These are phyloP conservation scores for Venustoraphidia nigricollis DNA, from an alignment of 2,888 invertebrate species.

Conservation along the genomic window DNA sequence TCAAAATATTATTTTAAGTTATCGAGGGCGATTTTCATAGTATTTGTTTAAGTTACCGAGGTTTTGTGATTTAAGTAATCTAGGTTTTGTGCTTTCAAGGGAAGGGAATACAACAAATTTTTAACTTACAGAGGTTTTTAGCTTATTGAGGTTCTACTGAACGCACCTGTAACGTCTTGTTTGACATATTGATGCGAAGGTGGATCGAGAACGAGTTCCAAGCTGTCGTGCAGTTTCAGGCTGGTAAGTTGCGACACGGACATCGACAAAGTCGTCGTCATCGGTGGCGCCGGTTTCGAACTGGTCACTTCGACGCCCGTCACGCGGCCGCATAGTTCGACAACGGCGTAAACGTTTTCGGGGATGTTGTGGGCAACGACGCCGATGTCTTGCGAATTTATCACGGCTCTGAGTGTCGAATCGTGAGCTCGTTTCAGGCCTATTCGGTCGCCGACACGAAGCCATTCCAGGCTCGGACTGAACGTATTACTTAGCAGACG, in stretches of 20 bases:
- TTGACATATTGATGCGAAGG: constrained; percentile 20
- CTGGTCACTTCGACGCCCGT: constrained; percentile 61
- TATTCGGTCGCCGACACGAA: constrained; percentile 62
- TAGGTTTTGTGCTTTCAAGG: too few relatives aligned
- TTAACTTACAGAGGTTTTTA: too few relatives aligned
- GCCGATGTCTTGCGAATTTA: constrained; percentile 72
- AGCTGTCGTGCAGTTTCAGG: constrained; percentile 38
- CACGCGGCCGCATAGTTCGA: constrained; percentile 68
- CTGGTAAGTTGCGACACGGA: constrained; percentile 30
- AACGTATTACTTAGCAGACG: constrained; percentile 51
- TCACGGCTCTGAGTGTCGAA: constrained; percentile 51
- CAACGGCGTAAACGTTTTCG: constrained; percentile 69
- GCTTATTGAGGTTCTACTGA: too few relatives aligned
- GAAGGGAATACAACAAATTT: too few relatives aligned
- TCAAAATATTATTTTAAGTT: too few relatives aligned
- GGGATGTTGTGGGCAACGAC: constrained; percentile 61
- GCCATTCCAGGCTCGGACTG: constrained; percentile 61
- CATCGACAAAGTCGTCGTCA: constrained; percentile 21
- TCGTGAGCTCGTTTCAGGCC: constrained; percentile 59
- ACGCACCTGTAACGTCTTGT: not conserved
- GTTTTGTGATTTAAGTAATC: too few relatives aligned
- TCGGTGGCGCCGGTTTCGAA: constrained; percentile 34
- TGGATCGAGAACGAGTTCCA: constrained; percentile 42
- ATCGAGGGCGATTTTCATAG: too few relatives aligned
- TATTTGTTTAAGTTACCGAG: too few relatives aligned